These are phyloP conservation scores for Aldabrachelys gigantea DNA, from an alignment of 2,113 vertebrate genomes.

Conservation along the genomic window DNA sequence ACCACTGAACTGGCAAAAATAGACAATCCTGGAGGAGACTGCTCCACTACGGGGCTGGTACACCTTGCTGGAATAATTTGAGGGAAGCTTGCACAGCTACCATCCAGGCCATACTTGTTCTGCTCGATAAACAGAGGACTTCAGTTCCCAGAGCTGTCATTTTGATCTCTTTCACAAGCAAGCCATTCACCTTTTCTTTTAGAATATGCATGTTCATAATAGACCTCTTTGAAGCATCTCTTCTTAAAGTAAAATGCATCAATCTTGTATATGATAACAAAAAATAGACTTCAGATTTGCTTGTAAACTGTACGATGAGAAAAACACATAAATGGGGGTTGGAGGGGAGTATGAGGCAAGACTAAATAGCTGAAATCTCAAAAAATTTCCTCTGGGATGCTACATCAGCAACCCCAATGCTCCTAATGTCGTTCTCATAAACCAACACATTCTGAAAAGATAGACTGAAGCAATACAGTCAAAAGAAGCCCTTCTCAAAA, in stretches of 20 bases:
- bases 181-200: neutral
- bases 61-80: neutral
- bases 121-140: neutral
- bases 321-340: neutral
- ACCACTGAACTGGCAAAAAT: neutral
- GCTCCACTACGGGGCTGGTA: neutral
- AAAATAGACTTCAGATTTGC: neutral
- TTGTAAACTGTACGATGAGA: neutral
- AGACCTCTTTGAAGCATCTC: neutral
- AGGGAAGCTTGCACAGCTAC: neutral
- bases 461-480: neutral
- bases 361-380: constrained; percentile 24
- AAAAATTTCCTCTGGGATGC: neutral
- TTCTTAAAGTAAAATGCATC: neutral
- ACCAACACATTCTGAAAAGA: neutral
- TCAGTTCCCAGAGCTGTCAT: neutral
- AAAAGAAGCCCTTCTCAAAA: constrained; percentile 4
- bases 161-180: neutral
- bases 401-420: neutral
- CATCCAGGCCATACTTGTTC: accelerated
- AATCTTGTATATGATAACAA: neutral
- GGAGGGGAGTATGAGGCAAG: neutral
- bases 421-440: neutral
- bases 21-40: neutral
- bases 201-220: neutral